A percentile compares a stretch with the other conserved stretches of the same genome.
Conservation (phyloP, 2,797 vertebrate species). For the Centroberyx gerrardi region DNA sequence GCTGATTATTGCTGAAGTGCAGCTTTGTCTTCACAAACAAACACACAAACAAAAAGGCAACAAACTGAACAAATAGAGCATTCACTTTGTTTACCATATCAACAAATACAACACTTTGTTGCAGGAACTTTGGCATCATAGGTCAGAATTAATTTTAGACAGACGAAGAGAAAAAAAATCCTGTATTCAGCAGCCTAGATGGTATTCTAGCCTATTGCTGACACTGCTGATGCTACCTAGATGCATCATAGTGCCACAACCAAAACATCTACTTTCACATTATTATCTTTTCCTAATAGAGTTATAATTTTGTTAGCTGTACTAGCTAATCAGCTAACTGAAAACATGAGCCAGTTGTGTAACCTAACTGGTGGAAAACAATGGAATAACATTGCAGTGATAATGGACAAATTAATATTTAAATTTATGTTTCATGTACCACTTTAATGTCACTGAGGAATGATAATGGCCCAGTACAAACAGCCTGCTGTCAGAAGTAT, state of each 20-base stretch:
- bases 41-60: constrained; percentile 34
- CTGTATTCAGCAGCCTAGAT: neutral
- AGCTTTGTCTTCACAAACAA: constrained; percentile 58
- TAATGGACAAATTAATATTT: neutral
- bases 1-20: constrained; percentile 41
- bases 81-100: constrained; percentile 40
- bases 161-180: constrained; percentile 23
- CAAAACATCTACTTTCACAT: neutral
- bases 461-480: neutral
- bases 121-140: constrained; percentile 16
- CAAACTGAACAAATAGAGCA: constrained; percentile 24
- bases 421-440: neutral
- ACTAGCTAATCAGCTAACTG: neutral
- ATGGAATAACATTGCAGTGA: neutral
- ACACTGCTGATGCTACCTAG: neutral
- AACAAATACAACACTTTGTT: constrained; percentile 27
- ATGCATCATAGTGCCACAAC: neutral
- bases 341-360: neutral
- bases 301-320: neutral
- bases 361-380: neutral
- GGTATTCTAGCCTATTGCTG: neutral
- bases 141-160: neutral
- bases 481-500: too few relatives aligned
- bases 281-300: neutral
- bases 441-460: too few relatives aligned